phyloP scores from a whole-genome alignment of 1,140 invertebrate genomes.

The Antheraea mylitta region DNA sequence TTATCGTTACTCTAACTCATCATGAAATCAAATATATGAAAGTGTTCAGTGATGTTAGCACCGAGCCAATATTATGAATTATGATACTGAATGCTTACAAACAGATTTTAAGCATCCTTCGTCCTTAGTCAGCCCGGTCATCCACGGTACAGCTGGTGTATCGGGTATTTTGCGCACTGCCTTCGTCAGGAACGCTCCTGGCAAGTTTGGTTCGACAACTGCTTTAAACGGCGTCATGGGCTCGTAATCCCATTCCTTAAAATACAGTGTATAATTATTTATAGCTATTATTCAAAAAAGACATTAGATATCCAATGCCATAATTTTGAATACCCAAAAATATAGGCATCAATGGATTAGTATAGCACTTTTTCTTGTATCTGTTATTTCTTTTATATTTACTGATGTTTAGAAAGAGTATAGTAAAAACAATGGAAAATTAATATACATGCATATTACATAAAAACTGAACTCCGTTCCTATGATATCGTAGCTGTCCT shows the following conservation, averaged over 20 bases:
- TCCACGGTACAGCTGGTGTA: slow-evolving; percentile 81
- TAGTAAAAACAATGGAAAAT: too few species aligned
- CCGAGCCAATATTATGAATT: not conserved
- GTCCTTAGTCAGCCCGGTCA: slow-evolving; percentile 83
- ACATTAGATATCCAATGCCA: too few species aligned
- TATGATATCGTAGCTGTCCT: slow-evolving; percentile 81
- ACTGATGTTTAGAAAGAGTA: too few species aligned
- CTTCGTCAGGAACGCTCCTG: slow-evolving; percentile 83
- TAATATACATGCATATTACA: slow-evolving; percentile 64
- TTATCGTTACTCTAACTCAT: too few species aligned
- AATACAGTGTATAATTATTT: not conserved
- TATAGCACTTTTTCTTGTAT: too few species aligned
- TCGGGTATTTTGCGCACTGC: slow-evolving; percentile 79
- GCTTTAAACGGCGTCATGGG: slow-evolving; percentile 88
- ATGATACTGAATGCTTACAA: slow-evolving; percentile 60
- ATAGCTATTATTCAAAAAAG: too few species aligned
- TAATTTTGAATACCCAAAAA: too few species aligned
- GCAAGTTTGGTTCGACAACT: slow-evolving; percentile 82
- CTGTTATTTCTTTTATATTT: too few species aligned
- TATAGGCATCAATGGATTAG: too few species aligned
- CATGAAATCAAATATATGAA: too few species aligned
- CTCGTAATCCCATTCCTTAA: slow-evolving; percentile 83
- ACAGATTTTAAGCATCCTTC: slow-evolving; percentile 84
- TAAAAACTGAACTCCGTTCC: slow-evolving; percentile 81
- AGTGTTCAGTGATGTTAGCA: too few species aligned